Conservation (phyloP, 2,797 vertebrate species). For the Pachyuromys duprasi region DNA sequence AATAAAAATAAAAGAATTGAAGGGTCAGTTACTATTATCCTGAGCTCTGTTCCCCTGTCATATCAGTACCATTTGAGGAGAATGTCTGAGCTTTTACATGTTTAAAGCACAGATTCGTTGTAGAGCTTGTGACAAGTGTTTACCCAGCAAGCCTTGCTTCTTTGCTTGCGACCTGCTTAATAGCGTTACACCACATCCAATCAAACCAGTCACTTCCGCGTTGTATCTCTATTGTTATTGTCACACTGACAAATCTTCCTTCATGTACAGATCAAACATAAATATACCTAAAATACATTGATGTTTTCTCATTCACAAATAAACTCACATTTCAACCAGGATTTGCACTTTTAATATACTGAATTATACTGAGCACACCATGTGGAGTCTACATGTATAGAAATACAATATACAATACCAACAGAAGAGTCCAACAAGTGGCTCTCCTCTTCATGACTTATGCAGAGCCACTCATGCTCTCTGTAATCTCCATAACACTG, state of each 20-base stretch:
- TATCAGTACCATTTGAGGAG: rapidly evolving
- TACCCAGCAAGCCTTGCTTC: not conserved
- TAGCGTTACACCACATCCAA: not conserved
- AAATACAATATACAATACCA: not conserved
- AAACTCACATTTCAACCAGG: not conserved
- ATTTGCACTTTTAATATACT: conserved; percentile 1
- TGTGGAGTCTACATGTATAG: not conserved
- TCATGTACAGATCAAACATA: not conserved
- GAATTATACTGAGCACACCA: not conserved
- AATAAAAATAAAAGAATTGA: no score
- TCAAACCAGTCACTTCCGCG: not conserved
- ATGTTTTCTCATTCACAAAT: not conserved
- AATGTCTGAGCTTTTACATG: not conserved
- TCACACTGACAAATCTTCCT: not conserved
- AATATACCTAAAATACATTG: not conserved
- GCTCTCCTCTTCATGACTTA: not conserved
- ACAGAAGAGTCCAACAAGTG: not conserved
- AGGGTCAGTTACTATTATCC: no score
- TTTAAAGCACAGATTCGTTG: not conserved
- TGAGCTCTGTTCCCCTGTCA: no score
- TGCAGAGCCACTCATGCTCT: not conserved
- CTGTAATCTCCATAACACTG: no score
- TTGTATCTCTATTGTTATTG: not conserved
- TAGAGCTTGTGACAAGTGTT: not conserved
- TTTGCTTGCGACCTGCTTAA: not conserved